Evolutionary conservation across 2,888 invertebrate genomes (phyloP).

Genomic region (Acrocyrtus sp.): DNA sequence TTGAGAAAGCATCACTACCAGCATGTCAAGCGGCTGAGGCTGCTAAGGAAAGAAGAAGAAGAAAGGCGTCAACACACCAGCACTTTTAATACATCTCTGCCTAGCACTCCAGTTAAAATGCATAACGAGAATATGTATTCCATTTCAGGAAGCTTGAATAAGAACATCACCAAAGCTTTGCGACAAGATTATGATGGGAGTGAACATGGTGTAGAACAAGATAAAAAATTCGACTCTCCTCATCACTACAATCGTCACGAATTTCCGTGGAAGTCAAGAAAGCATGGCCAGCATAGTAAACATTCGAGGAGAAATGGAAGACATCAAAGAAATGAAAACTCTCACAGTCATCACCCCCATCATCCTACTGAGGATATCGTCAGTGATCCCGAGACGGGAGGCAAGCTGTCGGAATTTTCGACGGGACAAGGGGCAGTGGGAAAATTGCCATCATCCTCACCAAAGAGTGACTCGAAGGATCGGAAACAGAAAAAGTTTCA

Average conservation of each 20-base stretch:
- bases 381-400: too few species aligned
- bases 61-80: background rate
- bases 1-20: slow-evolving; percentile 45
- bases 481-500: slow-evolving; percentile 26
- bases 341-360: slow-evolving; percentile 12
- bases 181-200: slow-evolving; percentile 9
- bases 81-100: too few species aligned
- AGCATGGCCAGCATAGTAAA: slow-evolving; percentile 31
- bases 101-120: too few species aligned
- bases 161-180: slow-evolving; percentile 11
- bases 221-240: slow-evolving; percentile 14
- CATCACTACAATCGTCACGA: slow-evolving; percentile 35
- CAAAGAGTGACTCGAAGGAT: background rate
- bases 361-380: background rate
- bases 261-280: slow-evolving; percentile 18
- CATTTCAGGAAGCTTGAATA: too few species aligned
- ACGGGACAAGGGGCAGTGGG: background rate
- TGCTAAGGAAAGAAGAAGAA: slow-evolving; percentile 12
- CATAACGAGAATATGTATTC: too few species aligned
- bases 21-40: slow-evolving; percentile 33
- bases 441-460: background rate
- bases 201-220: slow-evolving; percentile 4
- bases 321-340: background rate
- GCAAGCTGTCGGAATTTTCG: background rate
- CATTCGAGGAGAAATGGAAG: slow-evolving; percentile 6